A percentile compares a stretch with the other conserved stretches of the same genome.
Evolutionary conservation across 2,888 invertebrate species (phyloP).

Genomic region (Microplitis deprimator): DNA sequence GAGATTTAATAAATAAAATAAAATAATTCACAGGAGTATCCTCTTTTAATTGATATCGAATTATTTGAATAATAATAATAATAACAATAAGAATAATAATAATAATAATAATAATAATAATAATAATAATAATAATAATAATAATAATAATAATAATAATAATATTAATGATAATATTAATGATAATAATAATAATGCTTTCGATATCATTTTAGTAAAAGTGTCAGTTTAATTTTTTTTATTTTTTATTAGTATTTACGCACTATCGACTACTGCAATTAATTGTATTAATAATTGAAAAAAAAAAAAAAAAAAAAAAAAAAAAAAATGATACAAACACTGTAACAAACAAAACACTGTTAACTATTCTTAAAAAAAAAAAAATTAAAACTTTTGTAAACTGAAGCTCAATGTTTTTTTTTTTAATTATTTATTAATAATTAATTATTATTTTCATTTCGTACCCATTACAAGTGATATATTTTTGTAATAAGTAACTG

Average conservation of each 20-base stretch:
- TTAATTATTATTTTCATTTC: no score
- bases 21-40: conserved; percentile 20
- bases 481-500: no score
- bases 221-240: conserved; percentile 49
- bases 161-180: conserved; percentile 19
- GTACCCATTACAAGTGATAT: no score
- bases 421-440: neutral
- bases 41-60: conserved; percentile 15
- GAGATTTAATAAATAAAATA: neutral
- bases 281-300: conserved; percentile 64
- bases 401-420: conserved; percentile 53
- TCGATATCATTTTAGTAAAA: conserved; percentile 40
- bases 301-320: conserved; percentile 38
- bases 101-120: no score
- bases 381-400: conserved; percentile 70
- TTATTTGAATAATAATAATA: neutral
- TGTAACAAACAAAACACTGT: conserved; percentile 71
- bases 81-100: no score
- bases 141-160: no score
- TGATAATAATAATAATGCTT: conserved; percentile 37
- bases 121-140: no score
- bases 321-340: conserved; percentile 48
- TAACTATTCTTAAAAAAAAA: conserved; percentile 70
- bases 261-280: conserved; percentile 68
- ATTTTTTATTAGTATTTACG: conserved; percentile 69